Evolutionary conservation across 2,888 invertebrate species (phyloP).

Genomic region (Orthonychiurus folsomi): DNA sequence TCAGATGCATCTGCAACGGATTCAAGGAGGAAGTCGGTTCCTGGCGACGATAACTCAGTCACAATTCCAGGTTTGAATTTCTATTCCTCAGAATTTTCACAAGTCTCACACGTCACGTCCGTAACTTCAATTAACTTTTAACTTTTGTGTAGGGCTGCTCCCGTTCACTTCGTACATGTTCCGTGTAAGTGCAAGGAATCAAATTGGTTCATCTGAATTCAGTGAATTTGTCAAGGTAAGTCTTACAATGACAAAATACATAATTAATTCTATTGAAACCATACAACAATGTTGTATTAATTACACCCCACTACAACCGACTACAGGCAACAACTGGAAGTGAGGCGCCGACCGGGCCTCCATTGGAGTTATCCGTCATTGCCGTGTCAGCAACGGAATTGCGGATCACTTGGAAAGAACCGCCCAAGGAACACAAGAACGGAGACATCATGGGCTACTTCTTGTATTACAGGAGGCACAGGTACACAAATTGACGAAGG

Average conservation of each 20-base stretch:
- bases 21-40: conserved; percentile 49
- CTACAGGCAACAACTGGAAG: conserved; percentile 46
- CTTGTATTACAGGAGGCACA: conserved; percentile 47
- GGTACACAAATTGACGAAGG: conserved; percentile 36
- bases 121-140: conserved; percentile 51
- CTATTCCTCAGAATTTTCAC: no score
- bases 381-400: conserved; percentile 62
- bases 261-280: no score
- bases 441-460: conserved; percentile 66
- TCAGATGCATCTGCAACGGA: conserved; percentile 9
- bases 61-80: conserved; percentile 46
- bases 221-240: conserved; percentile 52
- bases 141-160: conserved; percentile 47
- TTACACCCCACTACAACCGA: no score
- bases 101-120: not conserved
- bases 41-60: conserved; percentile 50
- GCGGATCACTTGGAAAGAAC: conserved; percentile 66
- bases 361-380: conserved; percentile 57
- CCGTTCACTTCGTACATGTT: conserved; percentile 56
- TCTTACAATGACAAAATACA: no score
- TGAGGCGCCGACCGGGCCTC: conserved; percentile 62
- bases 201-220: conserved; percentile 54
- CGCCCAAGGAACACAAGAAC: conserved; percentile 56
- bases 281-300: no score
- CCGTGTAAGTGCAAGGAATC: conserved; percentile 55